A percentile compares a stretch with the other conserved stretches of the same genome.
phyloP scores from a whole-genome alignment of 1,140 invertebrate genomes.

The Propsilocerus akamusi region DNA sequence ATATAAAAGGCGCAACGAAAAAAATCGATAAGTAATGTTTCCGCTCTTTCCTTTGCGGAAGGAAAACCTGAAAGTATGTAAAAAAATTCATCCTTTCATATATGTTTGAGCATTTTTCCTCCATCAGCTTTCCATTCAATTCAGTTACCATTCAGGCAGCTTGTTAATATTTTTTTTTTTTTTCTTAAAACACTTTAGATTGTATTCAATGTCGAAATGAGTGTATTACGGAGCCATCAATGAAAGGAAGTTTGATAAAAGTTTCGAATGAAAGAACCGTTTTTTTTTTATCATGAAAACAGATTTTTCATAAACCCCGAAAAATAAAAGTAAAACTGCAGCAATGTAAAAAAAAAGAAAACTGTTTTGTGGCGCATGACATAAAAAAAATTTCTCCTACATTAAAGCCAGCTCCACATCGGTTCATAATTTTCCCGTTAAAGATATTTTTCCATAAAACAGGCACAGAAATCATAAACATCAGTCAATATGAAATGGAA shows the following conservation, averaged over 20 bases:
- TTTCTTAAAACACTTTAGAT: not conserved
- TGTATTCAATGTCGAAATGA: not conserved
- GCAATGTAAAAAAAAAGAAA: no score
- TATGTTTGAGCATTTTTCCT: no score
- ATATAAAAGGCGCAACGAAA: not conserved
- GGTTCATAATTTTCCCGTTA: no score
- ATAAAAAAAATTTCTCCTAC: no score
- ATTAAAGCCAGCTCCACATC: no score
- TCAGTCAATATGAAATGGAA: no score
- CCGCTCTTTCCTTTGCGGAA: not conserved
- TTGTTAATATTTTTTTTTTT: not conserved
- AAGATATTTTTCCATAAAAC: no score
- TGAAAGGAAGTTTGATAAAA: slow-evolving; percentile 3
- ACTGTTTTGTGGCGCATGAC: no score
- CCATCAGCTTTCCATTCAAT: not conserved
- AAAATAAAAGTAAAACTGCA: no score
- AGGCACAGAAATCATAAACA: no score
- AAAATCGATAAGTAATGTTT: slow-evolving; percentile 4
- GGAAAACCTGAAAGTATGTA: no score
- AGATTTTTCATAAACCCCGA: not conserved
- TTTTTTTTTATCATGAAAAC: not conserved
- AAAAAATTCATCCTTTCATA: no score
- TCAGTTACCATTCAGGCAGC: not conserved
- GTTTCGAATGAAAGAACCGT: not conserved
- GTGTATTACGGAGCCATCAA: not conserved